phyloP scores from a whole-genome alignment of 2,888 invertebrate genomes.

The Micropterix aruncella region DNA sequence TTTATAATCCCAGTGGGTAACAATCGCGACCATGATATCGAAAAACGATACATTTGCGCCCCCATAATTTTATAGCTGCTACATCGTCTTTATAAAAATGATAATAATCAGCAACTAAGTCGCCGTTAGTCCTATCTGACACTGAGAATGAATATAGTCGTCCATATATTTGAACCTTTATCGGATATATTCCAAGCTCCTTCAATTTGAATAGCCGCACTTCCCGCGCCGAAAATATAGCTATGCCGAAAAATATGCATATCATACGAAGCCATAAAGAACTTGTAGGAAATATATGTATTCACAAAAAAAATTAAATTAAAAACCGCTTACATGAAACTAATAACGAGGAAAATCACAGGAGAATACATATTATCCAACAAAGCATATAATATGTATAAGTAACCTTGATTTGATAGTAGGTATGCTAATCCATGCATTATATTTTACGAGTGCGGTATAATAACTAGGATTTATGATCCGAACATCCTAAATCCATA shows the following conservation, averaged over 20 bases:
- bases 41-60: neutral
- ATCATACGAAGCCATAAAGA: no score
- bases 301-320: no score
- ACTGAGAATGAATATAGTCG: neutral
- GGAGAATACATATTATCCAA: no score
- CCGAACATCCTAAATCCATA: no score
- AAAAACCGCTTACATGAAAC: no score
- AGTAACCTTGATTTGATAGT: no score
- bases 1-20: neutral
- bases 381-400: no score
- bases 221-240: constrained; percentile 22
- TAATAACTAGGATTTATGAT: no score
- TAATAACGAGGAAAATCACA: no score
- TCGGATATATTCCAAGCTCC: constrained; percentile 28
- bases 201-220: constrained; percentile 35
- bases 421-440: no score
- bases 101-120: neutral
- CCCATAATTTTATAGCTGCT: neutral
- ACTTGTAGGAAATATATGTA: no score
- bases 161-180: neutral
- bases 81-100: neutral
- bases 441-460: no score
- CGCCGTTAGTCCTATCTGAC: neutral
- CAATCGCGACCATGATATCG: neutral
- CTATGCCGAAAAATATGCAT: constrained; percentile 20